Evolutionary conservation across 2,113 vertebrate species (phyloP), one percentile per base, ranked within the genome.

Genomic region (Cyprinodon brontotheroides): DNA sequence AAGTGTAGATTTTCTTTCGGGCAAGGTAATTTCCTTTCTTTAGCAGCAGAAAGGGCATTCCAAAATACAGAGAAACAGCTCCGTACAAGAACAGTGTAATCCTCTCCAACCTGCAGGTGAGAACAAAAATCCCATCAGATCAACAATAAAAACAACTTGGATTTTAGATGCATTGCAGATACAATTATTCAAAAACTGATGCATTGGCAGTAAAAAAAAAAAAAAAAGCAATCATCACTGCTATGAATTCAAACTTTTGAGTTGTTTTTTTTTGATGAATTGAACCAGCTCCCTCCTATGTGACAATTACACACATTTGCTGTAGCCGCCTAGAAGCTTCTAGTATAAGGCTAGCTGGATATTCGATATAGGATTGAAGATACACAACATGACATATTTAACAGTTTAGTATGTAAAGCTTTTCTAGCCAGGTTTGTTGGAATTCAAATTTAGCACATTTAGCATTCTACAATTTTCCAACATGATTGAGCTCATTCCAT

Each of bases 21-120:
- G 59, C 61, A 79, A 1, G 85, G 40, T 8, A 65, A 45, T 50
- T 65, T 65, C 7, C 10, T 39, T 3, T 82, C 80, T 88, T 87
- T 87, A 53, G 72, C 50, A 38, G 70, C 65, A 66, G 80, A 83
- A 0, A 89, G 47, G 60, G 72, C 84, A 6, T 87, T 96, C 97
- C 97, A 98, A 22, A 98, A 89, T 0, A 96, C 83, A 0, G 92
- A 84, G 68, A 97, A 98, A 66, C 94, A 91, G 82, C 93, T 95
- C 11, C 81, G 89, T 47, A 91, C 86, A 0, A 98, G 50, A 0
- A 92, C 82, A 0, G 20, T 63, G 59, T 93, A 95, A 68, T 96
- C 79, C 7, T 81, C 95, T 13, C 94, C 90, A 38, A 7, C 83
- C 93, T 95, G 61, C 10, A 29, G n/a, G n/a, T 10, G 20, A 74